phyloP scores from a whole-genome alignment of 2,113 vertebrate genomes.

The Phalacrocorax carbo region DNA sequence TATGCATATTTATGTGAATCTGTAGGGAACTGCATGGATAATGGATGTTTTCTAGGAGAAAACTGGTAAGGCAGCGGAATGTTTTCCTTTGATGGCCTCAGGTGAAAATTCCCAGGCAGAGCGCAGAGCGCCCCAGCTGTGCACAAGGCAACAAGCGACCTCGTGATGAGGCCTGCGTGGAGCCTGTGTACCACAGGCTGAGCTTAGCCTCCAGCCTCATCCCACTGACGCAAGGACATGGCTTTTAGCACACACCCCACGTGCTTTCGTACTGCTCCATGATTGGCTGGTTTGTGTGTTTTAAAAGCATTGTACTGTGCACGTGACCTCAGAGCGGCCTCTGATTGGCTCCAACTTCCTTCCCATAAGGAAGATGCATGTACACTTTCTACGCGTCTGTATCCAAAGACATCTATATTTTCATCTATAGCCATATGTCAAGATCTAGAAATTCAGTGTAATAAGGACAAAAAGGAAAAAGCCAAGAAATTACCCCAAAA shows the following conservation, averaged over 20 bases:
- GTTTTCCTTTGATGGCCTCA: not conserved
- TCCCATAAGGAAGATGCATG: not conserved
- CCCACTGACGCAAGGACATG: accelerated
- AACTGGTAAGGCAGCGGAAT: not conserved
- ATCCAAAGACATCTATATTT: not conserved
- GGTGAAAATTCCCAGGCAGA: not conserved
- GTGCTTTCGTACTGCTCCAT: not conserved
- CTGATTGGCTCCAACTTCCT: not conserved
- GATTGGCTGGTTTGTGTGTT: not conserved
- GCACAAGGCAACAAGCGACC: not conserved
- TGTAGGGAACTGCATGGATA: not conserved
- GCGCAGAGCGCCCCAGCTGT: not conserved
- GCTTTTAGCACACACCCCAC: not conserved
- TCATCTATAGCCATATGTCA: not conserved
- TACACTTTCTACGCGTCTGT: not conserved
- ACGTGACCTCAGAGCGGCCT: not conserved
- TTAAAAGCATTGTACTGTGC: not conserved
- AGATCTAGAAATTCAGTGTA: not conserved
- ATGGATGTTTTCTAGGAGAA: not conserved
- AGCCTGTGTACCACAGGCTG: not conserved
- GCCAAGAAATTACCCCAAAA: not conserved
- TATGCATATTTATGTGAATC: not conserved
- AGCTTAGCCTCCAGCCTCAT: too few species aligned
- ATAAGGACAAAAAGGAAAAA: not conserved
- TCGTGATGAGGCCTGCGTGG: not conserved